Evolutionary conservation across 2,888 invertebrate species (phyloP), one percentile per base, ranked within the genome.

Genomic region (Lomographa bimaculata): DNA sequence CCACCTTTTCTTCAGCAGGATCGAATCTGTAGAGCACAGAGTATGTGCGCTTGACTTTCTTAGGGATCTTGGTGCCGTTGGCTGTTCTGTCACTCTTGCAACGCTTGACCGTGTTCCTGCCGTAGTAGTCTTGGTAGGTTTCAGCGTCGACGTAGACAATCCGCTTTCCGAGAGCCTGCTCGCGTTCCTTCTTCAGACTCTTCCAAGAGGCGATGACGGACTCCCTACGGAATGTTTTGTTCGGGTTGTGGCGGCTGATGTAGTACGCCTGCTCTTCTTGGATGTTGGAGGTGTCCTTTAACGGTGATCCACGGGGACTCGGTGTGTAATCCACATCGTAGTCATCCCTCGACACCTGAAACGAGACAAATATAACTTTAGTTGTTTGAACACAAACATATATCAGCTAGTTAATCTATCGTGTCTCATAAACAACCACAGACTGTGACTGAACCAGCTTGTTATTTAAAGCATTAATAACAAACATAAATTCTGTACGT

Each of bases 171-270:
- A 90, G 59, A 33, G 90, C 89, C 44, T 74, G 77, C 44, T 90
- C 90, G 3, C 90, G 71, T 47, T 90, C 90, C 43, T 89, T 87
- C 60, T 90, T 90, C 61, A 90, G 58, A 51, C 72, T 84, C 52
- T 82, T 89, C 90, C 90, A 90, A 0, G 89, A 89, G 11, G 90
- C 90, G 9, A 90, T 90, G 17, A 90, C 87, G 1, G 89, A 83
- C 56, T 90, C 90, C 5, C 90, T 67, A 1, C 90, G 77, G 65
- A 87, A 89, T 14, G 87, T 89, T 62, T 79, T 87, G 64, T 89
- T 89, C 0, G 89, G 89, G 44, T 89, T 89, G 64, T 87, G 87
- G n/a, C 89, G 79, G 60, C 87, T 89, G 60, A 89, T 85, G 63
- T 72, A 75, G 64, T 77, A 87, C 1, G 77, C 64, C 26, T 71